phyloP scores from a whole-genome alignment of 2,797 vertebrate genomes.

The Sebastes paucispinis region DNA sequence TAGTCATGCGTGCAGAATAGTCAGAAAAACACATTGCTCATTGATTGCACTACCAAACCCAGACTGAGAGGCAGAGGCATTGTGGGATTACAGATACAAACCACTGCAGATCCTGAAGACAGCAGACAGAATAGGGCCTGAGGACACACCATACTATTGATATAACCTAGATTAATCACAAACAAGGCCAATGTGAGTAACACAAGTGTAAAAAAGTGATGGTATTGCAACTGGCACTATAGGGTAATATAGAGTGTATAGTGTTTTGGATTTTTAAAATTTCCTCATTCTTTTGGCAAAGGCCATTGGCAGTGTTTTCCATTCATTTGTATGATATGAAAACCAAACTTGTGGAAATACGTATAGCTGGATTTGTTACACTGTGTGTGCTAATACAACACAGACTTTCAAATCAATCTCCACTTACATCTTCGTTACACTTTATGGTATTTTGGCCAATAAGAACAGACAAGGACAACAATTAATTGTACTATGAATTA shows the following conservation, averaged over 20 bases:
- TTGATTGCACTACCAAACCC: slow-evolving; percentile 31
- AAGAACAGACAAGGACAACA: neutral
- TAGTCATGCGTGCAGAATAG: slow-evolving; percentile 17
- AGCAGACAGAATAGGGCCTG: neutral
- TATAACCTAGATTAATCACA: neutral
- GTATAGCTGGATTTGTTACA: neutral
- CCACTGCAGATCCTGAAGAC: neutral
- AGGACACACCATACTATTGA: neutral
- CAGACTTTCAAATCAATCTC: neutral
- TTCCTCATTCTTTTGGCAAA: neutral
- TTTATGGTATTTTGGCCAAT: neutral
- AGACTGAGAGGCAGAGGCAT: slow-evolving; percentile 1
- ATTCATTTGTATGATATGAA: neutral
- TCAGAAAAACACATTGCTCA: slow-evolving; percentile 26
- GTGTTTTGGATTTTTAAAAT: neutral
- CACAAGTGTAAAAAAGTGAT: neutral
- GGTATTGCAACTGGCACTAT: neutral
- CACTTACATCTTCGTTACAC: neutral
- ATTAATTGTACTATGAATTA: neutral
- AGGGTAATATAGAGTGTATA: neutral
- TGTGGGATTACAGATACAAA: slow-evolving; percentile 28
- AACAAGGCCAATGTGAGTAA: neutral
- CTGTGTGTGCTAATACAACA: neutral
- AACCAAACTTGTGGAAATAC: neutral
- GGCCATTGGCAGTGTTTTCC: neutral